phyloP scores from a whole-genome alignment of 2,888 invertebrate species.

The Dusona sp. region DNA sequence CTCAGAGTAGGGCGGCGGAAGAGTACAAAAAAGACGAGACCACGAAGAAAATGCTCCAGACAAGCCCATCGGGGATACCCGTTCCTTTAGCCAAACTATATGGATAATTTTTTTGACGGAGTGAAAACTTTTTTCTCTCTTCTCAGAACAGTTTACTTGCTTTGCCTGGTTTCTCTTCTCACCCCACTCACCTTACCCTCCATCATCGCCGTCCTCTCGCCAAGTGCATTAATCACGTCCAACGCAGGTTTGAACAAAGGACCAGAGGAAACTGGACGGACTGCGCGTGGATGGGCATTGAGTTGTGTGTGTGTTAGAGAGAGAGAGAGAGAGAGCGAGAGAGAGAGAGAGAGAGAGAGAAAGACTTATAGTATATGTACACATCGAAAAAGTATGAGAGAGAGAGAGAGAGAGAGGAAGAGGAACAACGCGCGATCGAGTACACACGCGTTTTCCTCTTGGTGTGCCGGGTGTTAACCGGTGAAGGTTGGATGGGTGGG shows the following conservation, averaged over 20 bases:
- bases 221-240: constrained; percentile 66
- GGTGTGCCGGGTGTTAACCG: constrained; percentile 47
- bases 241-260: constrained; percentile 64
- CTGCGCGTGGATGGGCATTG: constrained; percentile 40
- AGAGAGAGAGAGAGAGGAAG: constrained; percentile 8
- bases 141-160: not conserved
- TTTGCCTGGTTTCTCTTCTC: constrained; percentile 23
- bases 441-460: constrained; percentile 53
- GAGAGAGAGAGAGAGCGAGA: constrained; percentile 8
- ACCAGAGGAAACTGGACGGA: constrained; percentile 54
- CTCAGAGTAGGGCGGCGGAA: not conserved
- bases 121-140: not conserved
- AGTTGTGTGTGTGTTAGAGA: constrained; percentile 38
- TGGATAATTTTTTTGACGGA: constrained; percentile 20
- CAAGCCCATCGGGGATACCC: constrained; percentile 25
- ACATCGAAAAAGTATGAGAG: not conserved
- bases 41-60: not conserved
- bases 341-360: constrained; percentile 6
- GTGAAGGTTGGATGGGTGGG: constrained; percentile 41
- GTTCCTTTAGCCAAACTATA: constrained; percentile 46
- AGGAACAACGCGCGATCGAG: constrained; percentile 47
- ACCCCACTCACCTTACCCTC: constrained; percentile 29
- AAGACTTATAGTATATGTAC: not conserved
- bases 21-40: not conserved
- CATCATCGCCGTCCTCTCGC: constrained; percentile 41